A percentile compares a stretch with the other conserved stretches of the same genome.
Evolutionary conservation across 2,113 vertebrate species (phyloP).

Genomic region (Tetrao urogallus): DNA sequence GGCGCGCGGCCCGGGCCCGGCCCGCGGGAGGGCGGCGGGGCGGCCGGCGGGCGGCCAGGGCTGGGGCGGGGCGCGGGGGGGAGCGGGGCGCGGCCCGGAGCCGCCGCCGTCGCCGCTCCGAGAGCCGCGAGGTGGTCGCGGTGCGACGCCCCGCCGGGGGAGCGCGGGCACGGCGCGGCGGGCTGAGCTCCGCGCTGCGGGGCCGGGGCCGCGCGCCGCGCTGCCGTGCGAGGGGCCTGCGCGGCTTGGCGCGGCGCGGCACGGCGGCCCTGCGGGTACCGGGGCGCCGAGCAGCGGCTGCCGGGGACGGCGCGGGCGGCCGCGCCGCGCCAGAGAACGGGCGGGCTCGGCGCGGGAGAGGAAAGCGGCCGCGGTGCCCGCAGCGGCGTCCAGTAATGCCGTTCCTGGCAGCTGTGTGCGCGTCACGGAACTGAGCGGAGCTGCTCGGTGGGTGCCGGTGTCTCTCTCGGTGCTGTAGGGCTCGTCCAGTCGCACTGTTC

Average conservation of each 20-base stretch:
- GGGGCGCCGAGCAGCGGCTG: too few species aligned
- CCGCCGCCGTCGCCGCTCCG: too few species aligned
- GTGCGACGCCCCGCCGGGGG: too few species aligned
- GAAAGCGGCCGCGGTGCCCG: not conserved
- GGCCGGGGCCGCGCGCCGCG: too few species aligned
- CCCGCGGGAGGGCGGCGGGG: not conserved
- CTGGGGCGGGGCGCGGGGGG: slow-evolving; percentile 2
- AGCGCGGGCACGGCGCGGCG: too few species aligned
- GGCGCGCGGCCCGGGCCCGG: not conserved
- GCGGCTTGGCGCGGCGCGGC: too few species aligned
- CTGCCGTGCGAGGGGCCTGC: too few species aligned
- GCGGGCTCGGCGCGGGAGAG: not conserved
- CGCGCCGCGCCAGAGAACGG: too few species aligned
- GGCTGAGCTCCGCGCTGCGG: too few species aligned
- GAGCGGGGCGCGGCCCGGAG: not conserved
- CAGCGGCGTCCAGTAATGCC: not conserved
- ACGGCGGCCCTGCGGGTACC: too few species aligned
- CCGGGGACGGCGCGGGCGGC: too few species aligned
- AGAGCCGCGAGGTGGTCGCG: too few species aligned
- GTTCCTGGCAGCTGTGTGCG: not conserved
- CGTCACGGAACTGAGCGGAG: not conserved
- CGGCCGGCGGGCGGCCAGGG: not conserved
- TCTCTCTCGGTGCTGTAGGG: not conserved
- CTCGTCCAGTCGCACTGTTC: not conserved
- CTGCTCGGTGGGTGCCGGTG: not conserved